Conservation (phyloP, 64 coral and sea anemone genomes). For the Stylophora pistillata region DNA sequence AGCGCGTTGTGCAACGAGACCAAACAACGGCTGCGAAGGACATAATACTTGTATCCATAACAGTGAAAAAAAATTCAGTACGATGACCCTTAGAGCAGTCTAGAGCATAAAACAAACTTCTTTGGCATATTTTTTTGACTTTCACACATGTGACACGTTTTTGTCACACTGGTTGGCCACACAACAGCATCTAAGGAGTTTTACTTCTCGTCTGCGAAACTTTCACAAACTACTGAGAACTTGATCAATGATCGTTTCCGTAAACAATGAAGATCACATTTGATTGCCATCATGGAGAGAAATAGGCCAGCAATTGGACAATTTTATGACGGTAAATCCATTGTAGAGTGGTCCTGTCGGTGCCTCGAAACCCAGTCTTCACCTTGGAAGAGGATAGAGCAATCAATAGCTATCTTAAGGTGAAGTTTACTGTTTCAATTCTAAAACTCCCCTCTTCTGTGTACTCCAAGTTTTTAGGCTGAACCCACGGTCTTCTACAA, state of each 20-base stretch:
- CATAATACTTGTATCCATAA: too few relatives aligned
- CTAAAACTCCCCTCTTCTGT: too few relatives aligned
- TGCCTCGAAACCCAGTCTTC: conserved; percentile 56
- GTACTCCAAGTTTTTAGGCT: too few relatives aligned
- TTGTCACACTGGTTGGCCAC: too few relatives aligned
- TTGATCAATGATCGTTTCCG: not conserved
- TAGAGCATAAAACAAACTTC: too few relatives aligned
- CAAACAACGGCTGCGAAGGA: too few relatives aligned
- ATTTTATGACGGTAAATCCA: conserved; percentile 25
- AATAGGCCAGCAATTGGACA: not conserved
- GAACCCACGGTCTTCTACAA: too few relatives aligned
- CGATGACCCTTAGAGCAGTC: too few relatives aligned
- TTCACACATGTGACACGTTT: too few relatives aligned
- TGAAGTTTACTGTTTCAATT: not conserved
- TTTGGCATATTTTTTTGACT: too few relatives aligned
- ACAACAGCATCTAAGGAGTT: not conserved
- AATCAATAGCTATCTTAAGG: not conserved
- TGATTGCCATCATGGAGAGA: not conserved
- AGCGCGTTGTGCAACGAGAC: too few relatives aligned
- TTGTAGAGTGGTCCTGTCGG: conserved; percentile 22
- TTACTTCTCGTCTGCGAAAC: not conserved
- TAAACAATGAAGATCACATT: not conserved
- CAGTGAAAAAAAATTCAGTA: too few relatives aligned
- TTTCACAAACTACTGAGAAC: not conserved
- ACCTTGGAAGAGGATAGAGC: not conserved